Conservation (phyloP, 2,113 vertebrate species). For the Coregonus clupeaformis region DNA sequence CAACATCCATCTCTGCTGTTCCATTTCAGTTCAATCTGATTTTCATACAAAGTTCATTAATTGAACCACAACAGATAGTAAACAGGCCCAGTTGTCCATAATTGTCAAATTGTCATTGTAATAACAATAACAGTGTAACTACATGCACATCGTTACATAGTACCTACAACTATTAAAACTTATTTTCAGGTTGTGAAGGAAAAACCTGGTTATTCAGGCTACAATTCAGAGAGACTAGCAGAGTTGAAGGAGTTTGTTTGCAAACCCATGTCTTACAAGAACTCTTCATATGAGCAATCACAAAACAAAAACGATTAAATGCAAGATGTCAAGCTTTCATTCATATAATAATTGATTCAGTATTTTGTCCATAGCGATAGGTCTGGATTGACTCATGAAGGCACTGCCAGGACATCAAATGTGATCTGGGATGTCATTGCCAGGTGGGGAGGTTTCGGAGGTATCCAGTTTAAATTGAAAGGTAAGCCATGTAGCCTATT, state of each 20-base stretch:
- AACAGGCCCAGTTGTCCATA: no score
- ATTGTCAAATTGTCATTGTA: no score
- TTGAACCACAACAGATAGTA: no score
- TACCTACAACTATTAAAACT: no score
- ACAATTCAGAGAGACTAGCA: background rate
- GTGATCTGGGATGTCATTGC: slow-evolving; percentile 55
- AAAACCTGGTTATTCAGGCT: no score
- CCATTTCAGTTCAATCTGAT: no score
- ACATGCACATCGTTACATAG: no score
- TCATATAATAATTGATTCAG: background rate
- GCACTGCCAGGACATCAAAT: slow-evolving; percentile 51
- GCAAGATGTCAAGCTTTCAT: background rate
- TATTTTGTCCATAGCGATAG: slow-evolving; percentile 18
- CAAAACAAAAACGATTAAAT: background rate
- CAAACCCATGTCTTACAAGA: background rate
- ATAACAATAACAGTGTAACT: no score
- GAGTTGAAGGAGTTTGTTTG: background rate
- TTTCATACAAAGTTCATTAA: no score
- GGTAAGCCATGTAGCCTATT: slow-evolving; percentile 29
- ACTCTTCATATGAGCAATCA: background rate
- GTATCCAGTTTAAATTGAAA: slow-evolving; percentile 46
- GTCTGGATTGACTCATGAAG: slow-evolving; percentile 30
- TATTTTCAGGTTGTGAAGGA: no score
- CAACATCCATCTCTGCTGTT: no score
- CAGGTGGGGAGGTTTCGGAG: slow-evolving; percentile 55